These are phyloP conservation scores for Sebastes taczanowskii DNA, from an alignment of 2,797 vertebrate genomes.

Conservation along the genomic window DNA sequence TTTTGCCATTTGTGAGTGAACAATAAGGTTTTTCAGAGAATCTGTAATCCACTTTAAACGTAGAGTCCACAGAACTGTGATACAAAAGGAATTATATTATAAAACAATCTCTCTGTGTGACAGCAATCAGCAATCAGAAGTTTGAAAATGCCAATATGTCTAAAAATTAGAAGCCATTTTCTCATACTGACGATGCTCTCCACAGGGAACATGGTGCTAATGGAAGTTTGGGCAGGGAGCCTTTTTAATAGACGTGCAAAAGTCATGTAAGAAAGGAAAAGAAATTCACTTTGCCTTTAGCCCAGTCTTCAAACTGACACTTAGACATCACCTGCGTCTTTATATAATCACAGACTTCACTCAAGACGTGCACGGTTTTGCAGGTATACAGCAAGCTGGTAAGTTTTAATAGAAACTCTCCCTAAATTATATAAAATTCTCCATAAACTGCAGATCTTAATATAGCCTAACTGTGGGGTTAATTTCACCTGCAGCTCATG, in stretches of 20 bases:
- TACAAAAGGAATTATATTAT: constrained; percentile 51
- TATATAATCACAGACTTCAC: not conserved
- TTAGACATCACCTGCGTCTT: not conserved
- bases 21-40: not conserved
- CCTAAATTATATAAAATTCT: not conserved
- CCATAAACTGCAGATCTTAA: not conserved
- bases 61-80: constrained; percentile 5
- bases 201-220: constrained; percentile 59
- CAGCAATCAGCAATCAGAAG: constrained; percentile 66
- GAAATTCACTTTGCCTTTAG: constrained; percentile 22
- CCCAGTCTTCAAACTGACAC: not conserved
- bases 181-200: constrained; percentile 55
- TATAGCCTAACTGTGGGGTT: not conserved
- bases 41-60: constrained; percentile 15
- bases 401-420: not conserved
- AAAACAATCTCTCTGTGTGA: constrained; percentile 63
- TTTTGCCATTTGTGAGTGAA: not conserved
- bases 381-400: not conserved
- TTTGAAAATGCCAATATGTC: constrained; percentile 63
- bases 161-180: constrained; percentile 60
- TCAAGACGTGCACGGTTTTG: not conserved
- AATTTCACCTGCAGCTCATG: not conserved
- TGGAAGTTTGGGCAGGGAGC: constrained; percentile 59
- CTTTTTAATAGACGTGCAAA: constrained; percentile 49
- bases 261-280: constrained; percentile 29